Base-by-base conservation (phyloP, 2,888 invertebrate genomes). In the Gryllus longicercus region DNA sequence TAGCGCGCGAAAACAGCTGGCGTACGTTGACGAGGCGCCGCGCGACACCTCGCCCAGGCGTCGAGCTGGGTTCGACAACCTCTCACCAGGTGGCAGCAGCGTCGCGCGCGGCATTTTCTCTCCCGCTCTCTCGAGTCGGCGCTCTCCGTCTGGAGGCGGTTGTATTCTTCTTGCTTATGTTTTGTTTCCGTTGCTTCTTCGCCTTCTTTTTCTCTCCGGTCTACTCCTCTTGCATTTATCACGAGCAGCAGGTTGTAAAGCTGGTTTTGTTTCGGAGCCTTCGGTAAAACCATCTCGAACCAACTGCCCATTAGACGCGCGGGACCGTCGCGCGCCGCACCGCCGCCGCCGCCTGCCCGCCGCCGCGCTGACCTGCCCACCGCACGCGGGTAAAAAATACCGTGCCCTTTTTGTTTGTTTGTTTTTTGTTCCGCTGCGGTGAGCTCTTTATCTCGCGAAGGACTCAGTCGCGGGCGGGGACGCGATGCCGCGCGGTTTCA, bases 131-230 rank as follows among this genome's bases (percentile, higher is more conserved):
- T n/a, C 38, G 38, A 8, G 38, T 38, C 38, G 8, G 38, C 16
- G 14, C 63, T 63, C 63, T 63, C 63, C n/a, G 63, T 63, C 63
- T 63, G 12, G 4, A 4, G 14, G 16, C n/a, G 63, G 63, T 14
- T n/a, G 63, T 63, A 63, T 63, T 63, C 63, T 63, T 63, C 63
- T 63, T 63, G 63, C 63, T 63, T 63, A 63, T 63, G 63, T 63
- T 63, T 63, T 63, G 63, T 63, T 63, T 63, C 63, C 63, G 63
- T 63, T 63, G 63, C n/a, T 16, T 38, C n/a, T 63, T 63, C 63
- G 10, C n/a, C 8, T 63, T 63, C 16, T n/a, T 63, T n/a, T 14
- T 63, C 63, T 63, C 16, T 4, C 14, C 63, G 16, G 63, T n/a
- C 63, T 14, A 14, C 63, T 63, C 63, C 63, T 63, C 63, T 63